phyloP scores from a whole-genome alignment of 2,888 invertebrate species.

The Tubulanus polymorphus region DNA sequence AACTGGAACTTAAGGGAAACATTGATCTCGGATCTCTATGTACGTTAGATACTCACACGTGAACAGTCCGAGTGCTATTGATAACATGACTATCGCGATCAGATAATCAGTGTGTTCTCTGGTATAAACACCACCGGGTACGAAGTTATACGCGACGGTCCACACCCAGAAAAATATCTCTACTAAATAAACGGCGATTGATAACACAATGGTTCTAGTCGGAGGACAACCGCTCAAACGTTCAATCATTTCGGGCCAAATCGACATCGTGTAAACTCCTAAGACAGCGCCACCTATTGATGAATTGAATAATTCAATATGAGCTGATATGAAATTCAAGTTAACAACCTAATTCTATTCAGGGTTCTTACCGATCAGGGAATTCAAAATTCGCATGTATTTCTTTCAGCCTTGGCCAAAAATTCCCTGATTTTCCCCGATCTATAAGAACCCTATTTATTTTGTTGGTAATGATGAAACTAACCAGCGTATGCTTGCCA shows the following conservation, averaged over 20 bases:
- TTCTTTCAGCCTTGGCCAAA: too few species aligned
- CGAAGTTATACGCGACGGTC: conserved; percentile 55
- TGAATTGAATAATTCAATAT: background rate
- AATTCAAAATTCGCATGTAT: too few species aligned
- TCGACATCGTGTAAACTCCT: conserved; percentile 42
- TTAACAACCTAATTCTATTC: too few species aligned
- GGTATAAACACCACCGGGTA: conserved; percentile 53
- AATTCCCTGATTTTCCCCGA: too few species aligned
- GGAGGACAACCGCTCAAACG: conserved; percentile 37
- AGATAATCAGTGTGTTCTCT: conserved; percentile 50
- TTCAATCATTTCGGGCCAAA: conserved; percentile 47
- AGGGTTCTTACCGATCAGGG: too few species aligned
- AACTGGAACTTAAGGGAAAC: too few species aligned
- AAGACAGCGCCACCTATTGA: conserved; percentile 41
- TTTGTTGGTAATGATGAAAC: too few species aligned
- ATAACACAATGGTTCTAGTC: conserved; percentile 34
- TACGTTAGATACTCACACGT: conserved; percentile 25
- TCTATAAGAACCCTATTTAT: too few species aligned
- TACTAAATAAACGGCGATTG: conserved; percentile 38
- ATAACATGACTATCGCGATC: conserved; percentile 34
- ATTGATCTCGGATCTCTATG: too few species aligned
- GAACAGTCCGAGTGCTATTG: conserved; percentile 33
- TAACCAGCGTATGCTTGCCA: conserved; percentile 41
- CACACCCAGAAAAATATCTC: conserved; percentile 51
- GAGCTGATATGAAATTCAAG: too few species aligned